Conservation (phyloP, 2,888 invertebrate genomes). For the Chrysolina oricalcia region DNA sequence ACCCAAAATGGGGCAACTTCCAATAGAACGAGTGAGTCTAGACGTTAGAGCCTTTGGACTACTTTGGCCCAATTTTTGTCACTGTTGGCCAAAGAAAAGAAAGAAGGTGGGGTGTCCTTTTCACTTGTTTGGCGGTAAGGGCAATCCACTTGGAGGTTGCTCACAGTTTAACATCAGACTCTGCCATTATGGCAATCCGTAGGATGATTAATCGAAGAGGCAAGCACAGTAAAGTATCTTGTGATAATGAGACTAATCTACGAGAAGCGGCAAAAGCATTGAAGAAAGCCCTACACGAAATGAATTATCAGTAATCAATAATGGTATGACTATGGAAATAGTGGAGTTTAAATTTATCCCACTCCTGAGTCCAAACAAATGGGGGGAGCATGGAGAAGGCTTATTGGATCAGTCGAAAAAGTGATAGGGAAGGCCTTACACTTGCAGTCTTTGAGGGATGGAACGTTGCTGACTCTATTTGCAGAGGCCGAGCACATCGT, state of each 20-base stretch:
- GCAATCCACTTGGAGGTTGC: conserved; percentile 40
- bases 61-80: conserved; percentile 35
- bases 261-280: no score
- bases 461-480: background rate
- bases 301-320: no score
- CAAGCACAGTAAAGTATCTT: no score
- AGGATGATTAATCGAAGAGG: no score
- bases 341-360: background rate
- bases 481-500: no score
- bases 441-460: background rate
- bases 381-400: no score
- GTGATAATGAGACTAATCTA: no score
- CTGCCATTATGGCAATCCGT: no score
- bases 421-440: background rate
- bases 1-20: conserved; percentile 13
- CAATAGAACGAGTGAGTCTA: conserved; percentile 9
- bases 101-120: conserved; percentile 37
- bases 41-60: conserved; percentile 26
- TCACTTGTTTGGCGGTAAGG: conserved; percentile 37
- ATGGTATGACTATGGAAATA: background rate
- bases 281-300: no score
- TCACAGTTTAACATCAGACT: no score
- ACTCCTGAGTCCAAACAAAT: background rate
- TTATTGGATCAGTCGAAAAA: background rate
- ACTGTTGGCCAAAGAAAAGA: conserved; percentile 26